Base-by-base conservation (phyloP, 2,113 vertebrate genomes). In the Arenaria interpres region DNA sequence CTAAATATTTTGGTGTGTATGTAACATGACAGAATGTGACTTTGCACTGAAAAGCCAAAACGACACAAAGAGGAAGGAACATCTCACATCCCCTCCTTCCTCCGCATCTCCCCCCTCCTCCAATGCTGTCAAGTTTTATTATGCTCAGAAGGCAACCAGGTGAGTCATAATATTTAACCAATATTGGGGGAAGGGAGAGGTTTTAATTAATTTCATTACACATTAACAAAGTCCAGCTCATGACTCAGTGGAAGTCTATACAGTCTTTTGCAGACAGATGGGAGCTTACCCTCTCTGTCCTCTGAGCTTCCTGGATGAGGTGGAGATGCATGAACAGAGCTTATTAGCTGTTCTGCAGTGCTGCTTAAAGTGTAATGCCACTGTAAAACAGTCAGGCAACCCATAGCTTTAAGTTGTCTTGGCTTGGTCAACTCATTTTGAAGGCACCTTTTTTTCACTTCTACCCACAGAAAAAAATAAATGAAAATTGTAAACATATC, bases 141-240 rank as follows among this genome's bases (percentile, higher is more conserved):
- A 72, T 41, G 6, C 17, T 95, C 76, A 93, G 69, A 92, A 92
- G 56, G 66, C 60, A 97, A 97, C 53, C 66, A 97, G 80, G 69
- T 95, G 86, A 93, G 72, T 84, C 69, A 71, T 84, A 94, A 87
- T 87, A 87, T 72, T 88, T 94, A 90, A 85, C 80, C 68, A 95
- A 87, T 92, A 94, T 0, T 93, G 76, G 80, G 83, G 60, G 53
- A 54, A 54, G 53, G 80, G 56, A 91, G 33, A 78, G 3, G 7
- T 89, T 96, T 96, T 94, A 81, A 94, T 96, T 96, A 92, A 90
- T 96, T 97, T 94, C 72, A 72, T 96, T 93, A 57, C 69, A 57
- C 60, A 82, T 85, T 95, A 92, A 45, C 51, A 20, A 87, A 92
- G 76, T 81, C 60, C 60, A 75, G 32, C 56, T 89, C 43, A 78